Evolutionary conservation across 2,888 invertebrate species (phyloP).

Genomic region (Pachydiplax longipennis): DNA sequence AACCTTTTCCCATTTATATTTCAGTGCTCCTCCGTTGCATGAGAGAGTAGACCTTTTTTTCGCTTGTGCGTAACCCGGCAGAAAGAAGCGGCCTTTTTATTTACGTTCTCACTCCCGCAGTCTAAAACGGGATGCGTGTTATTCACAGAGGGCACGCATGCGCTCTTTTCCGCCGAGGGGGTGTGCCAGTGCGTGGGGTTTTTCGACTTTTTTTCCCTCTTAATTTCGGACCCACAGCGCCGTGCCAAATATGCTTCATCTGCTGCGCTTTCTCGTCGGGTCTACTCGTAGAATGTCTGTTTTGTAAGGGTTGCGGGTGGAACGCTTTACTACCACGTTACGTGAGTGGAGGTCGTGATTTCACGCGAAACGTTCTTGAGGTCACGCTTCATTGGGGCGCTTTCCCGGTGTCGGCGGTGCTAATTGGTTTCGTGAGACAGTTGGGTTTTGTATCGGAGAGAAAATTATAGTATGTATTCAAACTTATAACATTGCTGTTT

Average conservation of each 20-base stretch:
- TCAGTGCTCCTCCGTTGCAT: neutral
- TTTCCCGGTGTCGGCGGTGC: too few relatives aligned
- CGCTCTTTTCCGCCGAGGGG: neutral
- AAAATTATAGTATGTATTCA: too few relatives aligned
- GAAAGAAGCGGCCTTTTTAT: neutral
- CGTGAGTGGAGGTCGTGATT: too few relatives aligned
- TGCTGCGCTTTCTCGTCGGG: neutral
- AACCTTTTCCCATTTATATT: neutral
- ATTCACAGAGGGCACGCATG: neutral
- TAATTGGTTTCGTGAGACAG: too few relatives aligned
- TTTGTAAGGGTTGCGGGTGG: neutral
- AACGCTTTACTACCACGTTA: too few relatives aligned
- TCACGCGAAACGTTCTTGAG: too few relatives aligned
- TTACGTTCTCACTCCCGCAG: neutral
- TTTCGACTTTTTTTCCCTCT: neutral
- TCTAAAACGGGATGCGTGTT: neutral
- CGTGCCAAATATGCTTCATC: neutral
- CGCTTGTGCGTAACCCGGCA: neutral
- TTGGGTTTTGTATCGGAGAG: too few relatives aligned
- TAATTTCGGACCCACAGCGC: neutral
- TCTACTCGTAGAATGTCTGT: neutral
- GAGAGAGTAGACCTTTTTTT: neutral
- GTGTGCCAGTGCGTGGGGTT: neutral
- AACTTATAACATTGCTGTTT: too few relatives aligned
- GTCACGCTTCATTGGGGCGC: too few relatives aligned